A percentile compares a stretch with the other conserved stretches of the same genome.
Conservation (phyloP, 1,140 invertebrate genomes). For the Idris sp. region DNA sequence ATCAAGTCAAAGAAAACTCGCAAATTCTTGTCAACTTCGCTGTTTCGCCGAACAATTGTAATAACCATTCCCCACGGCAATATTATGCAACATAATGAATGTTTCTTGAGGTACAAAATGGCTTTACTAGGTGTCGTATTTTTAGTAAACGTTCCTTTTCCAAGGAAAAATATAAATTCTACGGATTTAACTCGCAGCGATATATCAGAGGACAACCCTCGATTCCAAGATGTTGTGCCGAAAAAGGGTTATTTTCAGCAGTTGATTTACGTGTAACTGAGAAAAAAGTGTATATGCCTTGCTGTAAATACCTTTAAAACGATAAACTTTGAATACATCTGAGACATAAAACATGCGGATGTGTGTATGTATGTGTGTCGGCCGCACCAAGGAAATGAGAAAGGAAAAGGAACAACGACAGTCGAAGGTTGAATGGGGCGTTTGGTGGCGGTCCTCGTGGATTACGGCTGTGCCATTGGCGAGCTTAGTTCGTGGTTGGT, state of each 20-base stretch:
- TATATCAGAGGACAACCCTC: too few relatives aligned
- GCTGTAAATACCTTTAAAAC: slow-evolving; percentile 50
- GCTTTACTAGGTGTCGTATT: background rate
- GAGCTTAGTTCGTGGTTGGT: slow-evolving; percentile 70
- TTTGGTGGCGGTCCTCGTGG: slow-evolving; percentile 59
- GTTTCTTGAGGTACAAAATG: background rate
- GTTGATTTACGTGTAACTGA: slow-evolving; percentile 26
- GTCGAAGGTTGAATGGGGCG: slow-evolving; percentile 25
- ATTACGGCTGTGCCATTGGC: slow-evolving; percentile 68
- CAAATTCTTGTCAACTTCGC: too few relatives aligned
- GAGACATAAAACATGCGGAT: slow-evolving; percentile 44
- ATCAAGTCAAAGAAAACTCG: too few relatives aligned
- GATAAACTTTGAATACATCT: slow-evolving; percentile 44
- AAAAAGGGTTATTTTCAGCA: slow-evolving; percentile 6
- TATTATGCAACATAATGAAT: slow-evolving; percentile 11
- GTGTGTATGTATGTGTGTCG: too few relatives aligned
- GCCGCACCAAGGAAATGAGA: slow-evolving; percentile 54
- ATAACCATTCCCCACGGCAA: slow-evolving; percentile 1
- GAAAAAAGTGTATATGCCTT: slow-evolving; percentile 24
- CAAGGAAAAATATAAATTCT: too few relatives aligned
- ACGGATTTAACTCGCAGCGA: too few relatives aligned
- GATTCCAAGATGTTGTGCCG: too few relatives aligned
- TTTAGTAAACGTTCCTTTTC: too few relatives aligned
- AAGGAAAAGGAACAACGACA: slow-evolving; percentile 52
- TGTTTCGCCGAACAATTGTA: too few relatives aligned